Conservation (phyloP, 2,113 vertebrate genomes). For the Phoxinus phoxinus region DNA sequence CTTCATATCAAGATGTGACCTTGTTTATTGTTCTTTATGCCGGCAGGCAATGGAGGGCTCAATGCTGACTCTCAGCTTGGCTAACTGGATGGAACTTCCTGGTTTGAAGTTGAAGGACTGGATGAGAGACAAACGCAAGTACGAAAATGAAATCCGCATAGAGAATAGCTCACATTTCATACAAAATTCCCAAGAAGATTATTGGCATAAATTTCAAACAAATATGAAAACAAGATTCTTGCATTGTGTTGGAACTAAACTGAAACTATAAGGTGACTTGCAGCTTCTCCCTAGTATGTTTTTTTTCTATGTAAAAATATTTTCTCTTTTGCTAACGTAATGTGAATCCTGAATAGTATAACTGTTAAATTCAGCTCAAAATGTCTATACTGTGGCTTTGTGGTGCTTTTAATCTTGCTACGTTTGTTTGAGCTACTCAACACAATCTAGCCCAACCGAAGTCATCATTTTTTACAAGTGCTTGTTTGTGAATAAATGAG, state of each 20-base stretch:
- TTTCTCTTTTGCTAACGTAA: not conserved
- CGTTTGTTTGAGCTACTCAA: not conserved
- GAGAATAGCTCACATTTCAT: not conserved
- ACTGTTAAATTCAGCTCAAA: not conserved
- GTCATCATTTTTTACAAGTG: not conserved
- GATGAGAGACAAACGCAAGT: constrained; percentile 83
- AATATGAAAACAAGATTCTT: not conserved
- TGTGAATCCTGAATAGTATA: not conserved
- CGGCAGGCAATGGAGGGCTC: constrained; percentile 82
- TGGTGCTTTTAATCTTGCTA: not conserved
- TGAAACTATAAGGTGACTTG: not conserved
- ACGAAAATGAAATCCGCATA: not conserved
- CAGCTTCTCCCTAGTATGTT: not conserved
- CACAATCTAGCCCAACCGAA: too few relatives aligned
- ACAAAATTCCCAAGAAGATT: not conserved
- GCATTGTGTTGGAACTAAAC: not conserved
- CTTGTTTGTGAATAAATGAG: not conserved
- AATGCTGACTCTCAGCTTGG: constrained; percentile 81
- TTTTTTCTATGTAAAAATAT: not conserved
- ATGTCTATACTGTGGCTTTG: not conserved
- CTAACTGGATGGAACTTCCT: constrained; percentile 85
- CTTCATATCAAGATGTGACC: not conserved
- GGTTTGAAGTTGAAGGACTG: constrained; percentile 83
- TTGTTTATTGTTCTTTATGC: not conserved
- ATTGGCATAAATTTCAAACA: not conserved